Conservation (phyloP, 2,888 invertebrate genomes). For the Coremacera marginata region DNA sequence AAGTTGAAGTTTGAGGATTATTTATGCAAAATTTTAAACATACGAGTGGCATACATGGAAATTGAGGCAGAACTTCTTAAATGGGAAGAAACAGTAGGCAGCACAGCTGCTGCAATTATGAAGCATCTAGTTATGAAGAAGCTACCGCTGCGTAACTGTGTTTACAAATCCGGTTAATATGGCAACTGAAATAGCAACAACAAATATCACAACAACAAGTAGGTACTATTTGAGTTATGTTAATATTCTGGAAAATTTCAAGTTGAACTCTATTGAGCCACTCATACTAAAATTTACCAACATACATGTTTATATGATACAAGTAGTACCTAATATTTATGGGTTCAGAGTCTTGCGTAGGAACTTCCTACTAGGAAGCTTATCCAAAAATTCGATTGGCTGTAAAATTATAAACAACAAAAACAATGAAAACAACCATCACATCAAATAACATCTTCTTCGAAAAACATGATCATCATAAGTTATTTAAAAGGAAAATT, state of each 20-base stretch:
- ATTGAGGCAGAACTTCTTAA: not conserved
- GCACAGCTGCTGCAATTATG: not conserved
- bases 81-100: not conserved
- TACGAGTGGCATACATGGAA: not conserved
- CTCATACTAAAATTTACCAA: not conserved
- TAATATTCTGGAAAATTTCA: not conserved
- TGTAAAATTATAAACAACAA: not conserved
- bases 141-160: not conserved
- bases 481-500: slow-evolving; percentile 1
- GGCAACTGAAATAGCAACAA: not conserved
- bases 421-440: not conserved
- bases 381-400: not conserved
- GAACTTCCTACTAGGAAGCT: not conserved
- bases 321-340: not conserved
- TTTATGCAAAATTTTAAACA: slow-evolving; percentile 1
- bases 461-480: not conserved
- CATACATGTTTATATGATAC: not conserved
- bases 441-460: not conserved
- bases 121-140: not conserved
- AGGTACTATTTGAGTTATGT: not conserved
- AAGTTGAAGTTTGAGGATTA: not conserved
- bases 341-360: not conserved
- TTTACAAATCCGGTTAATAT: not conserved
- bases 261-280: not conserved
- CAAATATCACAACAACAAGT: not conserved